Percentiles rank a stretch among this genome's conserved stretches.
These are phyloP conservation scores for Hybos culiciformis DNA, from an alignment of 2,888 invertebrate genomes.

Conservation along the genomic window DNA sequence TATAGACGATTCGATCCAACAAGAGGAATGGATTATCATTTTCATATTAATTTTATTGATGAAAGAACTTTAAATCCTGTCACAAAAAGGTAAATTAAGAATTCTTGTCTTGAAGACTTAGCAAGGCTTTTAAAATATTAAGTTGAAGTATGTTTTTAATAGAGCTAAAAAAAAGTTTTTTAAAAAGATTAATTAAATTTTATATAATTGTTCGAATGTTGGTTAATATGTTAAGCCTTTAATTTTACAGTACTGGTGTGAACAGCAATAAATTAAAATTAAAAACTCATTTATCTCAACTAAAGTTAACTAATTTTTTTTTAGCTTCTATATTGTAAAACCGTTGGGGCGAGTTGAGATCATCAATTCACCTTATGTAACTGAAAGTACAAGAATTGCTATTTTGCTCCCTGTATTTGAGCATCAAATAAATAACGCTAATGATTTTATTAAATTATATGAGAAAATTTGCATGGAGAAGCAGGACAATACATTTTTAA, in stretches of 20 bases:
- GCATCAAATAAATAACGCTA: constrained; percentile 40
- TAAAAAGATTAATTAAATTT: too few relatives aligned
- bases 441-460: constrained; percentile 58
- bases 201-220: too few relatives aligned
- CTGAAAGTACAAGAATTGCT: constrained; percentile 74
- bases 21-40: constrained; percentile 70
- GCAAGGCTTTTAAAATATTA: too few relatives aligned
- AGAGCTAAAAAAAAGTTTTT: too few relatives aligned
- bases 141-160: too few relatives aligned
- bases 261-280: neutral
- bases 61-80: constrained; percentile 31
- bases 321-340: constrained; percentile 64
- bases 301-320: constrained; percentile 5
- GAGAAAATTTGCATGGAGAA: constrained; percentile 56
- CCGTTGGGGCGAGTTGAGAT: constrained; percentile 79
- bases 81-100: constrained; percentile 37
- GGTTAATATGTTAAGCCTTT: too few relatives aligned
- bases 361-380: constrained; percentile 87
- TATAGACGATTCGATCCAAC: constrained; percentile 69
- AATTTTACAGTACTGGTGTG: too few relatives aligned
- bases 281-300: neutral
- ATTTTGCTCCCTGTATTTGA: constrained; percentile 58
- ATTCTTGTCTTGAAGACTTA: too few relatives aligned
- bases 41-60: constrained; percentile 53
- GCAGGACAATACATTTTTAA: constrained; percentile 63